Conservation (phyloP, 2,888 invertebrate species). For the Troides helena region DNA sequence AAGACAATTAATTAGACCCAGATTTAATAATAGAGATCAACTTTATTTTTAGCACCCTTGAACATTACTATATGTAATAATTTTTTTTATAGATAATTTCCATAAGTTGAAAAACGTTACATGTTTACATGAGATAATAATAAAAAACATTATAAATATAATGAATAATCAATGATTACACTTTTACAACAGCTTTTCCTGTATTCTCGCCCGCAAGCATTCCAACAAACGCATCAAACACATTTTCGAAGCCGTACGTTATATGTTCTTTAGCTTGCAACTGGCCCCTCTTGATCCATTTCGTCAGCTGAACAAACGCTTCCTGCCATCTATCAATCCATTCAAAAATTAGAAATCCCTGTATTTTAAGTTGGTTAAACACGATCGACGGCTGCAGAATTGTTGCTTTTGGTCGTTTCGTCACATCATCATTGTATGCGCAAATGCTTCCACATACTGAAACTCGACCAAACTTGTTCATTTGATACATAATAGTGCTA, state of each 20-base stretch:
- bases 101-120: too few species aligned
- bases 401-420: slow-evolving; percentile 17
- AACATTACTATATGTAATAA: slow-evolving; percentile 9
- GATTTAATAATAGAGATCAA: neutral
- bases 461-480: slow-evolving; percentile 77
- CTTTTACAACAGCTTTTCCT: slow-evolving; percentile 72
- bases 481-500: slow-evolving; percentile 72
- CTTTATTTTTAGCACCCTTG: neutral
- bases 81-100: too few species aligned
- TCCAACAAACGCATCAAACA: slow-evolving; percentile 82
- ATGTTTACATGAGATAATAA: neutral
- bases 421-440: slow-evolving; percentile 51
- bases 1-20: too few species aligned
- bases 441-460: slow-evolving; percentile 82
- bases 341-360: slow-evolving; percentile 73
- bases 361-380: slow-evolving; percentile 74
- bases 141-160: slow-evolving; percentile 24
- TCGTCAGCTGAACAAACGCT: slow-evolving; percentile 74
- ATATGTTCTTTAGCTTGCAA: slow-evolving; percentile 81
- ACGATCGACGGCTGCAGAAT: slow-evolving; percentile 54
- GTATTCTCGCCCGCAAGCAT: slow-evolving; percentile 80
- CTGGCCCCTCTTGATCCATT: slow-evolving; percentile 81
- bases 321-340: slow-evolving; percentile 75
- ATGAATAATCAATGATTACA: neutral
- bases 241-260: slow-evolving; percentile 83